Evolutionary conservation across 2,113 vertebrate species (phyloP), one percentile per base, ranked within the genome.

Genomic region (Paramormyrops kingsleyae): DNA sequence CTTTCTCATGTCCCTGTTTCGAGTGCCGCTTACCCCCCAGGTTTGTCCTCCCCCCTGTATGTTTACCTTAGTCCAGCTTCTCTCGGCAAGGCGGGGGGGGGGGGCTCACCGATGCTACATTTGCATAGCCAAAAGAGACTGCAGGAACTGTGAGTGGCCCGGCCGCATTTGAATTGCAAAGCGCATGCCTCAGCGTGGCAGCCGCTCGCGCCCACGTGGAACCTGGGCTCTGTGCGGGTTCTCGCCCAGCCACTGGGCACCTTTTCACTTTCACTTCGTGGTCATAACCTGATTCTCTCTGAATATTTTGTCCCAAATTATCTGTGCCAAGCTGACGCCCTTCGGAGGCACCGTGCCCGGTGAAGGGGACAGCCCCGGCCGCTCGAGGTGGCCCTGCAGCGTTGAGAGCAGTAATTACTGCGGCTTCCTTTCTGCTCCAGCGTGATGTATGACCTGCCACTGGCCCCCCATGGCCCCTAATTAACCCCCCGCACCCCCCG

Each of bases 121-220:
- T 95, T 95, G 94, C 94, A 95, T 95, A 93, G 85, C 91, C 93
- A 93, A 94, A 94, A 93, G 90, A 93, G 92, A 92, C 90, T 24
- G 88, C 89, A 91, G 88, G 70, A 86, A 87, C 88, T 91, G 39
- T 88, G 92, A 90, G 90, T 92, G 90, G 91, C 42, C 15, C 89
- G 77, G 47, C 21, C 66, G 49, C 87, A 95, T 95, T 95, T 95
- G 94, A 95, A 94, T 95, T 94, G 94, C 94, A 95, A 95, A 95
- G 89, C 35, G 12, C n/a, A 24, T 42, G 88, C 62, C 5, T 12
- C 17, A 13, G 8, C 12, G 15, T 17, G 0, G 39, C 31, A 9
- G 21, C 7, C 2, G 70, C 50, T 27, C 3, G 13, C 1, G 21
- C 42, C 59, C 39, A 19, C 24, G n/a, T 88, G 27, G 0, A 15